Conservation (phyloP, 2,113 vertebrate species). For the Rhabdornis inornatus region DNA sequence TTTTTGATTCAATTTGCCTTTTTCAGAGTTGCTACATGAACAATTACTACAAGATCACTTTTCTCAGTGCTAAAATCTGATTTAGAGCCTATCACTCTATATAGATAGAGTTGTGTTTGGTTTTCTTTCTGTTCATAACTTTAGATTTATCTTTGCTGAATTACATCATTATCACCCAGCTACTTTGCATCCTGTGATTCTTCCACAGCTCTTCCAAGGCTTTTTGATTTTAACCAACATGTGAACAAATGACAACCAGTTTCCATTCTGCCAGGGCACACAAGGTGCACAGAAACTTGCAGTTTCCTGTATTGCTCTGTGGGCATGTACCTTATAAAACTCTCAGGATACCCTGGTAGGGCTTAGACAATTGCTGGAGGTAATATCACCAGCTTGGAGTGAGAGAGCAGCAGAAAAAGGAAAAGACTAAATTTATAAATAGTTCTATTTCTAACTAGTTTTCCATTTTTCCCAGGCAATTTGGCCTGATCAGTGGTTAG, state of each 20-base stretch:
- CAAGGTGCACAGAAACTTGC: neutral
- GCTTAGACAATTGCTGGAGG: neutral
- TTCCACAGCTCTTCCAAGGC: neutral
- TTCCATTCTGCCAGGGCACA: neutral
- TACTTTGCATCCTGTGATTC: neutral
- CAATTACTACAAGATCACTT: neutral
- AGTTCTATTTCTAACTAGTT: neutral
- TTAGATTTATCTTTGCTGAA: neutral
- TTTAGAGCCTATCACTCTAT: neutral
- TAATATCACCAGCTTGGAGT: neutral
- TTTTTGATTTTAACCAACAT: neutral
- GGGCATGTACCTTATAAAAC: neutral
- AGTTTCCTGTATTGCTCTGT: accelerated
- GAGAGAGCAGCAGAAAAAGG: neutral
- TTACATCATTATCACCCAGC: neutral
- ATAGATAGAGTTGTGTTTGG: neutral
- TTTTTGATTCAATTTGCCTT: neutral
- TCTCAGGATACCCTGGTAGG: neutral
- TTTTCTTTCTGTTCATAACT: neutral
- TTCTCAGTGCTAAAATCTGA: neutral
- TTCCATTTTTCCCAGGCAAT: neutral
- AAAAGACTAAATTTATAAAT: neutral
- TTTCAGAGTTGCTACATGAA: neutral
- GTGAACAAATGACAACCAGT: neutral
- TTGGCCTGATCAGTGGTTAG: neutral